Conservation (phyloP, 2,888 invertebrate genomes). For the Lampropteryx suffumata region DNA sequence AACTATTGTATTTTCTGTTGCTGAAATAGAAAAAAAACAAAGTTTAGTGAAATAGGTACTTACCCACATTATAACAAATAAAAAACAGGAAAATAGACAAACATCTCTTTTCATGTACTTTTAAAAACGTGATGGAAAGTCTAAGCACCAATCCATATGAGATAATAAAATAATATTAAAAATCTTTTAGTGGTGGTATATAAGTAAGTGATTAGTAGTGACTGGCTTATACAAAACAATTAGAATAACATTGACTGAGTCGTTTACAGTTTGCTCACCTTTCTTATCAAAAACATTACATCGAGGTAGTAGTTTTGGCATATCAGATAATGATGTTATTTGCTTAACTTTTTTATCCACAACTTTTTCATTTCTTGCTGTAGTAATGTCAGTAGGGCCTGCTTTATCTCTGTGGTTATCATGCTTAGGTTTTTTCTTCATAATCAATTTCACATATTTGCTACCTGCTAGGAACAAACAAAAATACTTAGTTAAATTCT, state of each 20-base stretch:
- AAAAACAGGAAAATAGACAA: too few species aligned
- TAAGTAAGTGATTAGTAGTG: too few species aligned
- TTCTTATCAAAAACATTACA: slow-evolving; percentile 53
- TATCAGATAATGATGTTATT: slow-evolving; percentile 41
- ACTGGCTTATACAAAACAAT: too few species aligned
- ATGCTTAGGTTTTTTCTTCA: slow-evolving; percentile 54
- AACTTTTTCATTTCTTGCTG: slow-evolving; percentile 3
- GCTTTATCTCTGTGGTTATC: not conserved
- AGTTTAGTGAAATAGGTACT: too few species aligned
- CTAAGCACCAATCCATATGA: too few species aligned
- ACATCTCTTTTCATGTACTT: too few species aligned
- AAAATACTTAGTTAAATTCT: too few species aligned
- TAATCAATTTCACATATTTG: slow-evolving; percentile 56
- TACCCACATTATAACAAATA: too few species aligned
- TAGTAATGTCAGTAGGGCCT: not conserved
- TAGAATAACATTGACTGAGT: too few species aligned
- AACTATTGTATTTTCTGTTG: slow-evolving; percentile 67
- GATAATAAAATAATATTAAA: too few species aligned
- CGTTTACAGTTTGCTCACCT: slow-evolving; percentile 47
- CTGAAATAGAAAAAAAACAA: slow-evolving; percentile 48
- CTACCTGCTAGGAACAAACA: slow-evolving; percentile 44
- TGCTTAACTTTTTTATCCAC: slow-evolving; percentile 4
- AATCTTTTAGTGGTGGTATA: not conserved
- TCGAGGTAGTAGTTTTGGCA: slow-evolving; percentile 62
- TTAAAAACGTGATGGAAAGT: too few species aligned